Percentiles rank a stretch among this genome's conserved stretches.
These are phyloP conservation scores for Drosophila meridionalis DNA, from an alignment of 2,888 invertebrate genomes.

Conservation along the genomic window DNA sequence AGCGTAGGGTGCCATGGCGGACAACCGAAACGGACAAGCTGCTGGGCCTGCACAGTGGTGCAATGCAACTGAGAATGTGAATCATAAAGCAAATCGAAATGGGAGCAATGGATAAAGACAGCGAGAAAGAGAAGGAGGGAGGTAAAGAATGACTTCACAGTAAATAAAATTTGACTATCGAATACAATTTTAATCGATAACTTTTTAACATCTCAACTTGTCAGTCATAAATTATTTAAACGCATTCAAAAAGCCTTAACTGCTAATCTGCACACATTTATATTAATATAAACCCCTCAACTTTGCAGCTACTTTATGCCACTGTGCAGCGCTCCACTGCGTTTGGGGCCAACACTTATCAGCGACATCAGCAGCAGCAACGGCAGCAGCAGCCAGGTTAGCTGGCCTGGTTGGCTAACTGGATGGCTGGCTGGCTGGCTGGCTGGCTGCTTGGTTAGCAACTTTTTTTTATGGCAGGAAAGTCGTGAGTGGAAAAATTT, in stretches of 20 bases:
- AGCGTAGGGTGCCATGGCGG: slow-evolving; percentile 44
- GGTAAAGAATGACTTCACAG: neutral
- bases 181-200: neutral
- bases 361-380: slow-evolving; percentile 72
- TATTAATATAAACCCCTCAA: neutral
- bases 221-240: neutral
- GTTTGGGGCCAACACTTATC: slow-evolving; percentile 75
- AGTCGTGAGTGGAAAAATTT: slow-evolving; percentile 77
- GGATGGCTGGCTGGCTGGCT: slow-evolving; percentile 54
- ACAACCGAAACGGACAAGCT: slow-evolving; percentile 35
- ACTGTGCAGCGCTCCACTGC: slow-evolving; percentile 59
- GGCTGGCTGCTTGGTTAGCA: slow-evolving; percentile 61
- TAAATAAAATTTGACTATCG: neutral
- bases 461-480: slow-evolving; percentile 53
- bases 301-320: slow-evolving; percentile 32
- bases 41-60: slow-evolving; percentile 46
- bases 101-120: neutral
- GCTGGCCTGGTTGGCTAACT: slow-evolving; percentile 59
- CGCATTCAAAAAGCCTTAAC: neutral
- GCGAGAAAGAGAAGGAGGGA: neutral
- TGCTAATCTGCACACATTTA: neutral
- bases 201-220: neutral
- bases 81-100: neutral
- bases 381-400: slow-evolving; percentile 42
- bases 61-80: neutral